Conservation (phyloP, 2,888 invertebrate genomes). For the Parnassius mnemosyne region DNA sequence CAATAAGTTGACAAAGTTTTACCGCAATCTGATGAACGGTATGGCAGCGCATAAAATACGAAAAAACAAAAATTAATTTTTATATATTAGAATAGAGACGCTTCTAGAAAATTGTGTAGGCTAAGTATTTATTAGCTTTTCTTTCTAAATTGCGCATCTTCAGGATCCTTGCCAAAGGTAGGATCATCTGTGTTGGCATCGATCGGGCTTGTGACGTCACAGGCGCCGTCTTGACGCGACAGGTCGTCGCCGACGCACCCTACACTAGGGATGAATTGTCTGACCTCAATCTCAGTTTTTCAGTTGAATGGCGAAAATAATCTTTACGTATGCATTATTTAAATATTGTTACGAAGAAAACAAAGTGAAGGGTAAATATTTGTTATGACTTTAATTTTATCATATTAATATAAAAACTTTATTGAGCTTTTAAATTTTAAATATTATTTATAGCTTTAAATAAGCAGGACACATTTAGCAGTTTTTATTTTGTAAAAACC, state of each 20-base stretch:
- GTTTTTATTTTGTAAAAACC: too few species aligned
- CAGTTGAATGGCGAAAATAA: slow-evolving; percentile 28
- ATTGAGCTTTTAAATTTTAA: not conserved
- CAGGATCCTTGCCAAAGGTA: slow-evolving; percentile 35
- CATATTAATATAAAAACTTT: too few species aligned
- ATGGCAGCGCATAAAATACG: too few species aligned
- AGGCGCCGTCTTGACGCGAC: slow-evolving; percentile 65
- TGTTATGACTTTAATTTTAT: too few species aligned
- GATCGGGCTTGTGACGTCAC: slow-evolving; percentile 60
- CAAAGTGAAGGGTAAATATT: too few species aligned
- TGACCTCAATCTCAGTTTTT: slow-evolving; percentile 53
- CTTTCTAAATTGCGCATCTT: slow-evolving; percentile 22
- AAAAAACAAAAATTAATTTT: too few species aligned
- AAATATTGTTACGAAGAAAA: not conserved
- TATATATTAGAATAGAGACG: not conserved
- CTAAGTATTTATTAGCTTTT: slow-evolving; percentile 13
- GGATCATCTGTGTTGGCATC: slow-evolving; percentile 54
- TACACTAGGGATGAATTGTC: slow-evolving; percentile 53
- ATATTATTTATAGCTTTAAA: too few species aligned
- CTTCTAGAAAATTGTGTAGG: not conserved
- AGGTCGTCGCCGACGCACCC: slow-evolving; percentile 60
- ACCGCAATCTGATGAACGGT: too few species aligned
- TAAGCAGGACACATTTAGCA: too few species aligned
- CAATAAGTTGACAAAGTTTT: too few species aligned
- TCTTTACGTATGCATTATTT: slow-evolving; percentile 11